Percentiles rank a stretch among this genome's conserved stretches.
Conservation (phyloP, 1,140 invertebrate genomes). For the Leptinotarsa lineolata region DNA sequence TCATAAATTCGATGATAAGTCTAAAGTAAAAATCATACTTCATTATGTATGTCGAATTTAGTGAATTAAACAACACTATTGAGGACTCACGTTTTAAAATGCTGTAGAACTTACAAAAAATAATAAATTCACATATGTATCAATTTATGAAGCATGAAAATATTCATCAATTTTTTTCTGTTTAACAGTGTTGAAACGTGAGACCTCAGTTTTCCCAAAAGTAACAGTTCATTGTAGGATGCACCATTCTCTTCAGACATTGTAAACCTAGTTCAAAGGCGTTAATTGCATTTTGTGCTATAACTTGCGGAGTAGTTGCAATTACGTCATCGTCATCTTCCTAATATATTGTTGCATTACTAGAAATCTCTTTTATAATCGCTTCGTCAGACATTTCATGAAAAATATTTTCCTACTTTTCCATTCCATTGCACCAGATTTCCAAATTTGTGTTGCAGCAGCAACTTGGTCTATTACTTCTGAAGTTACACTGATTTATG, state of each 20-base stretch:
- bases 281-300: slow-evolving; percentile 46
- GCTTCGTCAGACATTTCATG: slow-evolving; percentile 30
- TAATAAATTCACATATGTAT: neutral
- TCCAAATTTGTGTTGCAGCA: slow-evolving; percentile 36
- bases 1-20: slow-evolving; percentile 9
- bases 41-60: slow-evolving; percentile 27
- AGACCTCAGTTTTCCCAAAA: slow-evolving; percentile 51
- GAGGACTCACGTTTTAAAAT: slow-evolving; percentile 43
- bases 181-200: slow-evolving; percentile 46
- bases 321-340: slow-evolving; percentile 46
- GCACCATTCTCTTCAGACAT: slow-evolving; percentile 52
- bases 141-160: slow-evolving; percentile 42
- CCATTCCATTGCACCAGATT: slow-evolving; percentile 32
- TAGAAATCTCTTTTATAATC: slow-evolving; percentile 35
- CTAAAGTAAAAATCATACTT: slow-evolving; percentile 26
- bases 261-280: slow-evolving; percentile 50
- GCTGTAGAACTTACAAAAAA: slow-evolving; percentile 28
- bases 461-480: slow-evolving; percentile 33
- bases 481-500: slow-evolving; percentile 32
- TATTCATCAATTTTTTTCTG: slow-evolving; percentile 47
- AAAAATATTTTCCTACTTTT: slow-evolving; percentile 32
- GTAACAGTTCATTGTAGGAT: slow-evolving; percentile 50
- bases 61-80: slow-evolving; percentile 39
- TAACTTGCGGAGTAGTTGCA: slow-evolving; percentile 45
- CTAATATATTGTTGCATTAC: slow-evolving; percentile 31